phyloP scores from a whole-genome alignment of 35 echinoderm and acorn worm genomes.

The Diadema setosum region DNA sequence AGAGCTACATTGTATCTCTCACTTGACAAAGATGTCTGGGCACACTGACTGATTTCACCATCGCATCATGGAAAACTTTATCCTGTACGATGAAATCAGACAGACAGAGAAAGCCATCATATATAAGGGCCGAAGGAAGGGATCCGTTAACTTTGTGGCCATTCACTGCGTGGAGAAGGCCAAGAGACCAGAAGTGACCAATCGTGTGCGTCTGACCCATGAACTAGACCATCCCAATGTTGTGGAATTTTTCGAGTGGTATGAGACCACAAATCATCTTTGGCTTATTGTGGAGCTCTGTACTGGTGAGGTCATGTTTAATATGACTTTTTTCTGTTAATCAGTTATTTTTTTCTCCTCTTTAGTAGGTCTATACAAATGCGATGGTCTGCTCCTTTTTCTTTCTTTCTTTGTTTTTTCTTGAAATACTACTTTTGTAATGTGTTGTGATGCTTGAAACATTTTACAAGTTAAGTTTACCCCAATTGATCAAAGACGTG shows the following conservation, averaged over 20 bases:
- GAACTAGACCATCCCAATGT: slow-evolving; percentile 80
- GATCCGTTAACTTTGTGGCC: slow-evolving; percentile 88
- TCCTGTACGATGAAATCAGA: slow-evolving; percentile 93
- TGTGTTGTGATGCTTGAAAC: neutral
- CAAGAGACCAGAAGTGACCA: slow-evolving; percentile 78
- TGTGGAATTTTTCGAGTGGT: slow-evolving; percentile 94
- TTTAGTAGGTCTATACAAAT: too few species aligned
- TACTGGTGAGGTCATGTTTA: slow-evolving; percentile 66
- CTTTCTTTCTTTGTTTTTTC: neutral
- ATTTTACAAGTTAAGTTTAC: too few species aligned
- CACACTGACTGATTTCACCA: too few species aligned
- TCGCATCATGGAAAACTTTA: slow-evolving; percentile 99
- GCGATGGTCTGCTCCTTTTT: neutral
- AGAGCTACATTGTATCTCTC: too few species aligned
- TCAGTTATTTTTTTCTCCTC: too few species aligned
- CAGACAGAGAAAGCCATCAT: slow-evolving; percentile 58
- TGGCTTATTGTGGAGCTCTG: slow-evolving; percentile 98
- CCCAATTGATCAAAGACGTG: too few species aligned
- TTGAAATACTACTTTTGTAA: too few species aligned
- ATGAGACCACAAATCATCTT: slow-evolving; percentile 97
- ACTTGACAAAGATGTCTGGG: too few species aligned
- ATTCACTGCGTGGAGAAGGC: slow-evolving; percentile 90
- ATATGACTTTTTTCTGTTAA: too few species aligned
- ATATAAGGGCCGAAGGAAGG: slow-evolving; percentile 95
- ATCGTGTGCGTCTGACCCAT: slow-evolving; percentile 88